Conservation (phyloP, 1,140 invertebrate species). For the Zaprionus ornatus region DNA sequence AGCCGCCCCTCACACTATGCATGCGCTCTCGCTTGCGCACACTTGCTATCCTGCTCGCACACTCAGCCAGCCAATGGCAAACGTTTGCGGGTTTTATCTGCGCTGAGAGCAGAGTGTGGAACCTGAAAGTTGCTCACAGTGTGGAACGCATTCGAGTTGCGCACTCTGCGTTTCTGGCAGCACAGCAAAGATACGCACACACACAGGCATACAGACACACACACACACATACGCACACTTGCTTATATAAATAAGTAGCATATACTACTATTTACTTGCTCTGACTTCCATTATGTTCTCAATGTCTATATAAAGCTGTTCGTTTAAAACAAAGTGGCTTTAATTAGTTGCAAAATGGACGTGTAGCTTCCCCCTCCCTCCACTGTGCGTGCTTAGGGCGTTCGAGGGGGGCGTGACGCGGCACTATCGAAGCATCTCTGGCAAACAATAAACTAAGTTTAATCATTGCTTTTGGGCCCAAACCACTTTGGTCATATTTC, state of each 20-base stretch:
- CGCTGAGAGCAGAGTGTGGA: slow-evolving; percentile 52
- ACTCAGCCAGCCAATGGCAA: slow-evolving; percentile 57
- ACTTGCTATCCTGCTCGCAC: slow-evolving; percentile 4
- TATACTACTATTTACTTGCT: slow-evolving; percentile 20
- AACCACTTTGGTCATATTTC: slow-evolving; percentile 61
- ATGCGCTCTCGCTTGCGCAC: neutral
- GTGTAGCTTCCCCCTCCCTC: neutral
- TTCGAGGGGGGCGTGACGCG: slow-evolving; percentile 10
- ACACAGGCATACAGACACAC: neutral
- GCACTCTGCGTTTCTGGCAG: slow-evolving; percentile 17
- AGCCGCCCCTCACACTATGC: slow-evolving; percentile 30
- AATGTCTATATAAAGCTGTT: slow-evolving; percentile 37
- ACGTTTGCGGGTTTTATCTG: slow-evolving; percentile 53
- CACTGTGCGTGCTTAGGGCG: slow-evolving; percentile 2
- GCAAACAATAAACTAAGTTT: slow-evolving; percentile 49
- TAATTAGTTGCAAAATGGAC: slow-evolving; percentile 62
- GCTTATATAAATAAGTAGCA: neutral
- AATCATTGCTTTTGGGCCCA: slow-evolving; percentile 42
- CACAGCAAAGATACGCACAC: neutral
- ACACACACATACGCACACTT: neutral
- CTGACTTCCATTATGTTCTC: slow-evolving; percentile 19
- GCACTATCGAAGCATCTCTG: slow-evolving; percentile 14
- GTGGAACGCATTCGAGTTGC: slow-evolving; percentile 59
- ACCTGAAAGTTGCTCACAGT: slow-evolving; percentile 45
- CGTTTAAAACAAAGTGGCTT: slow-evolving; percentile 50